A percentile compares a stretch with the other conserved stretches of the same genome.
phyloP scores from a whole-genome alignment of 1,140 invertebrate genomes.

The Mamestra configurata region DNA sequence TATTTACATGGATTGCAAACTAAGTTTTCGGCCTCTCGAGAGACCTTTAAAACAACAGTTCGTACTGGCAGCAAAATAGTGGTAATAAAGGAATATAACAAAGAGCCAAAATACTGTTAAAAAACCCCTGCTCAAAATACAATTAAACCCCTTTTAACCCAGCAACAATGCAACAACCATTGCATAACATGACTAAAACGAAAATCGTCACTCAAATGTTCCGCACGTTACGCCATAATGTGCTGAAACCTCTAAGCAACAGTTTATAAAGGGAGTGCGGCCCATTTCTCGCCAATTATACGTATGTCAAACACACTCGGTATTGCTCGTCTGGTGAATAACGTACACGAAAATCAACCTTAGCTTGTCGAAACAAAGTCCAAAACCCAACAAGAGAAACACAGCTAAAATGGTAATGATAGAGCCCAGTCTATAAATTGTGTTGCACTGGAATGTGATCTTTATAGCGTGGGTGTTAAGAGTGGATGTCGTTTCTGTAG shows the following conservation, averaged over 20 bases:
- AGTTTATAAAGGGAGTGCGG: conserved; percentile 55
- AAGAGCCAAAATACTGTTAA: too few species aligned
- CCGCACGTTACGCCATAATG: conserved; percentile 46
- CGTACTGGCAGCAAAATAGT: too few species aligned
- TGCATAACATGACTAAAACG: conserved; percentile 24
- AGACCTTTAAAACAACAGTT: too few species aligned
- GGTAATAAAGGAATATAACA: too few species aligned
- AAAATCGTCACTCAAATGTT: conserved; percentile 20
- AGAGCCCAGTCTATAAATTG: conserved; percentile 61
- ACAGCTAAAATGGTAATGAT: conserved; percentile 67
- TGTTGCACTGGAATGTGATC: conserved; percentile 62
- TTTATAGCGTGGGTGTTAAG: conserved; percentile 55
- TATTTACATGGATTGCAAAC: too few species aligned
- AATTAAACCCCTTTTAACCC: background rate
- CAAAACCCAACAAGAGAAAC: conserved; percentile 44
- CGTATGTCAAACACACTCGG: conserved; percentile 68
- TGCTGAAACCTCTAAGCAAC: conserved; percentile 46
- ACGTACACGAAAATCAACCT: conserved; percentile 58
- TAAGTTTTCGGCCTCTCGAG: too few species aligned
- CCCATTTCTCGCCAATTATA: conserved; percentile 70
- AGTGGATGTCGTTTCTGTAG: conserved; percentile 57
- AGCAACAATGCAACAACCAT: conserved; percentile 14
- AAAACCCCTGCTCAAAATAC: too few species aligned
- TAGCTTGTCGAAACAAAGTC: conserved; percentile 52
- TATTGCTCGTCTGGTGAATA: conserved; percentile 48